Evolutionary conservation across 2,113 vertebrate species (phyloP).

Genomic region (Bubalus kerabau): DNA sequence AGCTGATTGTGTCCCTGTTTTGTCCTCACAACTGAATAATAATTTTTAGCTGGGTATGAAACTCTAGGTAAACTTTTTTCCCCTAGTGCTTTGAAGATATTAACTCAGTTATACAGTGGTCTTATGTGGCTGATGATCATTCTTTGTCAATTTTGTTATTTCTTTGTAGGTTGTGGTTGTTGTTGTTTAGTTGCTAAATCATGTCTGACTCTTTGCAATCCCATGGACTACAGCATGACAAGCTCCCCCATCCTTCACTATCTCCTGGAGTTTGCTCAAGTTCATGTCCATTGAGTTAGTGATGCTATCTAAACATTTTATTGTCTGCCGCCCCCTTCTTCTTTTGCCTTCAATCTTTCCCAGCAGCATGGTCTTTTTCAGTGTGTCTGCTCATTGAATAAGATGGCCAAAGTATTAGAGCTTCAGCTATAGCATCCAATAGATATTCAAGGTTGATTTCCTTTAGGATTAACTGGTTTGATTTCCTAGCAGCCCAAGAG

Average conservation of each 20-base stretch:
- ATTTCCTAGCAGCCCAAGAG: neutral
- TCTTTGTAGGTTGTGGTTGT: neutral
- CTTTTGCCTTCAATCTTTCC: neutral
- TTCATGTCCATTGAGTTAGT: neutral
- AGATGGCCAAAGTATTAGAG: neutral
- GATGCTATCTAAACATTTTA: neutral
- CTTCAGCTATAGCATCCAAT: neutral
- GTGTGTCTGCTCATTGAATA: neutral
- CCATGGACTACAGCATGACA: neutral
- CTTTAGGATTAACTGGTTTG: neutral
- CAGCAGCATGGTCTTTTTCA: neutral
- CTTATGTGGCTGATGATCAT: neutral
- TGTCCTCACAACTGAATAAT: neutral
- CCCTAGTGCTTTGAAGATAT: neutral
- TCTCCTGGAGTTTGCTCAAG: neutral
- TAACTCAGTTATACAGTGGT: neutral
- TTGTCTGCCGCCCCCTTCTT: neutral
- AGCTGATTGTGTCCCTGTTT: neutral
- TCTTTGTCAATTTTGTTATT: neutral
- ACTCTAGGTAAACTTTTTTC: neutral
- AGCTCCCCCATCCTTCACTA: neutral
- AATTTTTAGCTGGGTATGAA: constrained; percentile 12
- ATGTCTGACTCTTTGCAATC: neutral
- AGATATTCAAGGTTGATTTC: neutral
- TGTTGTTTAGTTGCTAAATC: neutral